Conservation (phyloP, 2,888 invertebrate species). For the Brenthis daphne region DNA sequence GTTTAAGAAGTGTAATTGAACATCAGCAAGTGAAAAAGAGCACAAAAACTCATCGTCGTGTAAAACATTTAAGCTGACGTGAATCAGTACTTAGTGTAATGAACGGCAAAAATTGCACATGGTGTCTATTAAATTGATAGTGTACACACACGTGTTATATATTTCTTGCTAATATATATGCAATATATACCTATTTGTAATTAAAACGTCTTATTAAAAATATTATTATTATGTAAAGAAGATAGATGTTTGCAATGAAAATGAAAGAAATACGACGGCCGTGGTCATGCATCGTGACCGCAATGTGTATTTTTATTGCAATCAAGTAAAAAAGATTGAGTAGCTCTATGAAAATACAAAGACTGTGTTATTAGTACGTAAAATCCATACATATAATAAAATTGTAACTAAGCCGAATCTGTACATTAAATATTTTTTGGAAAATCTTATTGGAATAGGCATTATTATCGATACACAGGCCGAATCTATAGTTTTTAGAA, state of each 20-base stretch:
- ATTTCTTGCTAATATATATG: too few relatives aligned
- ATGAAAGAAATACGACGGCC: neutral
- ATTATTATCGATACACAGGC: too few relatives aligned
- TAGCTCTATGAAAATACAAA: too few relatives aligned
- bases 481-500: too few relatives aligned
- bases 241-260: neutral
- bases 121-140: constrained; percentile 5
- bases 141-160: neutral
- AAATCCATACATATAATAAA: too few relatives aligned
- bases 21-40: constrained; percentile 29
- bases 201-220: neutral
- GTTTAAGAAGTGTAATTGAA: constrained; percentile 32
- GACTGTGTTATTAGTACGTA: too few relatives aligned
- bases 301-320: neutral
- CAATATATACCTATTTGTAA: too few relatives aligned
- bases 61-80: constrained; percentile 33
- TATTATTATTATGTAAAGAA: neutral
- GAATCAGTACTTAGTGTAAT: constrained; percentile 32
- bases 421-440: too few relatives aligned
- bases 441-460: too few relatives aligned
- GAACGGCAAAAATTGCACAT: constrained; percentile 21
- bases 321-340: neutral
- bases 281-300: neutral
- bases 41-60: constrained; percentile 31
- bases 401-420: too few relatives aligned